Base-by-base conservation (phyloP, 1,140 invertebrate genomes). In the Halesus radiatus region DNA sequence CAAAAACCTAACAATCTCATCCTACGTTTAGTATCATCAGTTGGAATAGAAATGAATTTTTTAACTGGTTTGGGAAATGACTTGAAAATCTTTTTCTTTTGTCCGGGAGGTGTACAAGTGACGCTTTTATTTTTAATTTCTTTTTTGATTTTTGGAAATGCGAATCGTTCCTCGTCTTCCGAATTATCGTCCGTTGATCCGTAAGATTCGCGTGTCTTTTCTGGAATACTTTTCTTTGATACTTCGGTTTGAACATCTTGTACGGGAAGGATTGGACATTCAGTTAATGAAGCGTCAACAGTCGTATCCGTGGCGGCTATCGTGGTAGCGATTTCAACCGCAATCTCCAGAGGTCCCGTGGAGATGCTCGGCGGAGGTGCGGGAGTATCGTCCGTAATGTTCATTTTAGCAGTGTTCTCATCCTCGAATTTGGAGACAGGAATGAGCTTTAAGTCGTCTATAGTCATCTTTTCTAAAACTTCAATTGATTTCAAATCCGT, bases 1-100 rank as follows among this genome's bases (percentile, higher is more conserved):
- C 89, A 90, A 88, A 89, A 89, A 8, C 88, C 89, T 72, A 89
- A 82, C 26, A 90, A 84, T 81, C 89, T 89, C 7, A 88, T 85
- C 18, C 88, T 84, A 54, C 87, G 85, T 81, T 89, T 89, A 32
- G 72, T 80, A 23, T 83, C 80, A 4, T 77, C 26, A n/a, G 78
- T 73, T 0, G 82, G 80, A 54, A 81, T 37, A 18, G 73, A 60
- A 18, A 83, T 78, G 52, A 80, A 72, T 68, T 83, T 83, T 60
- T 81, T 83, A 0, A 68, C 8, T 0, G 82, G 72, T 68, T 78
- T 82, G 13, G 53, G 54, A 18, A 32, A 60, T 15, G 50, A 23
- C 18, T 29, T 53, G 16, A 26, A 22, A 16, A n/a, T 26, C 32
- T 68, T 76, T n/a, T 58, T 80, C 50, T 68, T 76, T 13, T 80